phyloP scores from a whole-genome alignment of 2,113 vertebrate genomes.

The Cyanistes caeruleus region DNA sequence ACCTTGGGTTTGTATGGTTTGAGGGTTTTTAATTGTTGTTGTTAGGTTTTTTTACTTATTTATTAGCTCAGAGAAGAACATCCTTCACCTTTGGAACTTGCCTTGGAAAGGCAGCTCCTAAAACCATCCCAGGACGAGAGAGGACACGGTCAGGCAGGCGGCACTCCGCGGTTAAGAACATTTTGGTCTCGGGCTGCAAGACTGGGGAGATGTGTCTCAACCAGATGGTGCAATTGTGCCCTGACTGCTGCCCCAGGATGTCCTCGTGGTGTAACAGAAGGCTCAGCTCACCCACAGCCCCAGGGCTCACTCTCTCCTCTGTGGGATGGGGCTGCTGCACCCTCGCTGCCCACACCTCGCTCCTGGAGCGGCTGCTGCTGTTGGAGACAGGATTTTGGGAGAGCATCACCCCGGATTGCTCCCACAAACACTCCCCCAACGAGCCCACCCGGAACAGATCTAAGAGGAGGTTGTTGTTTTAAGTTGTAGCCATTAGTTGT shows the following conservation, averaged over 20 bases:
- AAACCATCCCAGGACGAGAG: not conserved
- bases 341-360: not conserved
- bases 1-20: not conserved
- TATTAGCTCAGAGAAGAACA: not conserved
- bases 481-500: not conserved
- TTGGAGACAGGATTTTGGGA: not conserved
- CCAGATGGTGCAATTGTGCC: not conserved
- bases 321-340: not conserved
- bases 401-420: not conserved
- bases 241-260: not conserved
- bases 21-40: not conserved
- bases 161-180: not conserved
- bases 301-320: not conserved
- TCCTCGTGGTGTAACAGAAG: not conserved
- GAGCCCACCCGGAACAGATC: not conserved
- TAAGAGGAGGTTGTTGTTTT: not conserved
- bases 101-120: not conserved
- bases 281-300: not conserved
- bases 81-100: not conserved
- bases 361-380: slow-evolving; percentile 16
- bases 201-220: not conserved
- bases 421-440: not conserved
- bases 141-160: not conserved
- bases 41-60: not conserved
- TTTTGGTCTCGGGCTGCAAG: not conserved